Base-by-base conservation (phyloP, 2,797 vertebrate genomes). In the Scarus forsteni region DNA sequence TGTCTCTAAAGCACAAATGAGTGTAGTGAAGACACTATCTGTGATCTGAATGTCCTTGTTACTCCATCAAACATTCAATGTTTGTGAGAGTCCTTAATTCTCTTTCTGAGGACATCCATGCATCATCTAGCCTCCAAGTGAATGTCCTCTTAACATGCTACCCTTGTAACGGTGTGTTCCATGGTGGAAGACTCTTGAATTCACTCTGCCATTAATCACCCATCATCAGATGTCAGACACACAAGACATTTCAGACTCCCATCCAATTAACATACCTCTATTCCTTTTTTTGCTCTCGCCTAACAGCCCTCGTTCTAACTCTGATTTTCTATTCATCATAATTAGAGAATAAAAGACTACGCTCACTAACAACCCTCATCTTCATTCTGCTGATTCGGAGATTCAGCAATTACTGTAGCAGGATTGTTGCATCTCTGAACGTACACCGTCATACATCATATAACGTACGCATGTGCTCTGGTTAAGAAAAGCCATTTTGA, bases 301-400 rank as follows among this genome's bases (percentile, higher is more conserved):
- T 15, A 50, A 51, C 63, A 62, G 18, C 39, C 3, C 3, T 19
- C 48, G 35, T 61, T 65, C 18, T 40, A 52, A 69, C 46, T 64
- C 38, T n/a, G 15, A 48, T 45, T 58, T 38, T 66, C 45, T 18
- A 19, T 85, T 27, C 13, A 40, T 87, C 53, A 70, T 53, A 73
- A 85, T 85, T 74, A 75, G 75, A 12, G 46, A 52, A 74, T 80
- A 64, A 77, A 69, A 83, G 52, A 16, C 8, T 7, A 45, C 49
- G 5, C 19, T 66, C 56, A 70, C 67, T 66, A 62, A 82, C 66
- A 74, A 78, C 77, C 78, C 66, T 81, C 70, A 81, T 84, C 75
- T 66, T 58, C 45, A 34, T 85, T 73, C 61, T 79, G 75, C 70
- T 79, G 66, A 81, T 73, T 75, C 18, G 5, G 39, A 73, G 55